Evolutionary conservation across 1,140 invertebrate species (phyloP), one percentile per base, ranked within the genome.

Genomic region (Pristionchus pacificus): DNA sequence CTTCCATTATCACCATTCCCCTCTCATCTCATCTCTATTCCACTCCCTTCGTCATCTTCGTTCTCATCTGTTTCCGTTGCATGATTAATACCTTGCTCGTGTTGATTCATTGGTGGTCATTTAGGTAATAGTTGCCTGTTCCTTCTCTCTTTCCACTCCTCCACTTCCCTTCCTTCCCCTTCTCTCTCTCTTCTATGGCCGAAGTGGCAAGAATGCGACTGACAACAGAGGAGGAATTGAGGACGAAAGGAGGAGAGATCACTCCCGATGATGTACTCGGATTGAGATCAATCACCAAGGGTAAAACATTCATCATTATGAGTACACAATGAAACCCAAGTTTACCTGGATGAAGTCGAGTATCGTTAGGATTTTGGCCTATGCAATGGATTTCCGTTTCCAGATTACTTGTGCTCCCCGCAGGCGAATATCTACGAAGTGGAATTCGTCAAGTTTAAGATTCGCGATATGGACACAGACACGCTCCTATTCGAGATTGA

Each of bases 391-490:
- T 30, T 32, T 58, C 31, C 59, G 15, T 14, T 79, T 82, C 65
- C 80, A 92, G 91, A 88, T 78, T 98, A 97, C 85, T 87, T 98
- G 38, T 97, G 94, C 84, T 90, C 90, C 71, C 91, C 93, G 25
- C 93, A 96, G 80, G 94, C 92, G 28, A 98, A 98, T 86, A 88
- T 95, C 66, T 98, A 93, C 86, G 92, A 96, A 78, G 98, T 98
- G 82, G 95, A 98, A 85, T 98, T 98, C 85, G 95, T 93, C 31
- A 88, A 92, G 75, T 98, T 98, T 85, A 95, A 96, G 87, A 93
- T 98, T 74, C 87, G 95, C 68, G 95, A 98, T 85, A 87, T 98
- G 82, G 94, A 97, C 80, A 92, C 91, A 72, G 92, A 91, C 27
- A 91, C 90, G 6, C 89, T 95, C 57, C 87, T 98, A 28, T 98